Conservation (phyloP, 2,888 invertebrate genomes). For the Eilema caniola region DNA sequence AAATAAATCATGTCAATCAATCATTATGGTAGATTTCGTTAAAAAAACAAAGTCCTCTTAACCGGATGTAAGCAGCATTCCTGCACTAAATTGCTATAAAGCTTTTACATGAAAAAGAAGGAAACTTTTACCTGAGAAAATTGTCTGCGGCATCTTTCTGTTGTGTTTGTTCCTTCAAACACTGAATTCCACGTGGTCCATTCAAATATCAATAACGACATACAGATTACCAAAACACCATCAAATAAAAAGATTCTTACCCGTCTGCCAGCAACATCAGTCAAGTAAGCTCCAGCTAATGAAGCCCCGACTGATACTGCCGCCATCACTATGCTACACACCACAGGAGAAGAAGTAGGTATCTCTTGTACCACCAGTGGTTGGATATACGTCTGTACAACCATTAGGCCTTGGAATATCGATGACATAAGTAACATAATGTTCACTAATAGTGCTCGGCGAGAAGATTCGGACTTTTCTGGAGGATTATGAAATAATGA, state of each 20-base stretch:
- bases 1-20: too few relatives aligned
- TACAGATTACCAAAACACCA: not conserved
- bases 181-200: too few relatives aligned
- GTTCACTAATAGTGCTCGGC: constrained; percentile 59
- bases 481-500: constrained; percentile 30
- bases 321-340: constrained; percentile 40
- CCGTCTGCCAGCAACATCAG: constrained; percentile 69
- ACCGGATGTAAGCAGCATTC: too few relatives aligned
- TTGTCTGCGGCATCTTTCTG: too few relatives aligned
- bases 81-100: too few relatives aligned
- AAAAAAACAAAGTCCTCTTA: too few relatives aligned
- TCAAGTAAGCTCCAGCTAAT: constrained; percentile 65
- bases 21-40: too few relatives aligned
- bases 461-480: constrained; percentile 71
- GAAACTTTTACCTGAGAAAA: too few relatives aligned
- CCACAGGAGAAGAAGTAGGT: constrained; percentile 38
- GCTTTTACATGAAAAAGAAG: too few relatives aligned
- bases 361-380: constrained; percentile 64
- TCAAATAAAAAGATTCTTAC: constrained; percentile 51
- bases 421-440: constrained; percentile 59
- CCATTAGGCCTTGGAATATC: constrained; percentile 72
- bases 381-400: constrained; percentile 70
- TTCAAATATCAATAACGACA: too few relatives aligned
- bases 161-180: too few relatives aligned
- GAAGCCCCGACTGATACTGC: constrained; percentile 58